These are phyloP conservation scores for Eugnorisma glareosa DNA, from an alignment of 2,888 invertebrate species.

Conservation along the genomic window DNA sequence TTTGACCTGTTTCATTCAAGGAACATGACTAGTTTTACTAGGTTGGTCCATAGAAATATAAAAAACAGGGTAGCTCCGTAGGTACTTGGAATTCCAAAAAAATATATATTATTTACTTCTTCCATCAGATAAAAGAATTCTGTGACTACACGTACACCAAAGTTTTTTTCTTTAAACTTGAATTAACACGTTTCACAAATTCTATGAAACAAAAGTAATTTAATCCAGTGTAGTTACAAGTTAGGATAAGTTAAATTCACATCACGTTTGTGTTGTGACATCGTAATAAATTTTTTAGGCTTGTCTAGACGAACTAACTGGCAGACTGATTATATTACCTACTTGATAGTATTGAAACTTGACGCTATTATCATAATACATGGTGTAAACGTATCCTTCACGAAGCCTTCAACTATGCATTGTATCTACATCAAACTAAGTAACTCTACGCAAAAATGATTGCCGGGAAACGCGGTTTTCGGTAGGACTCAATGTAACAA, in stretches of 20 bases:
- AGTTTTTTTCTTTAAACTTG: slow-evolving; percentile 10
- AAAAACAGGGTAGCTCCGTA: too few relatives aligned
- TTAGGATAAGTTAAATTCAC: slow-evolving; percentile 36
- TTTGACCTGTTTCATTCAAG: not conserved
- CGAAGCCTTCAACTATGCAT: not conserved
- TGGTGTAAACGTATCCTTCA: not conserved
- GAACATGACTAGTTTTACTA: not conserved
- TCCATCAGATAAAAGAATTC: not conserved
- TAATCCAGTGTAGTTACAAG: slow-evolving; percentile 7
- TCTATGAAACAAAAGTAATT: slow-evolving; percentile 35
- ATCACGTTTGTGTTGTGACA: slow-evolving; percentile 40
- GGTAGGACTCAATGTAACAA: not conserved
- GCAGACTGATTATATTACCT: slow-evolving; percentile 18
- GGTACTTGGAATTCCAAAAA: not conserved
- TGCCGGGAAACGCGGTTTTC: not conserved
- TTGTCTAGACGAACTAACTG: slow-evolving; percentile 30
- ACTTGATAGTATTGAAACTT: slow-evolving; percentile 11
- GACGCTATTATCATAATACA: not conserved
- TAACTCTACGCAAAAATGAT: not conserved
- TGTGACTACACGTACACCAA: not conserved
- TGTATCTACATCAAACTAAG: not conserved
- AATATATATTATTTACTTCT: not conserved
- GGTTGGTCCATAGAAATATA: too few relatives aligned
- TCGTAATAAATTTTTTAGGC: slow-evolving; percentile 19
- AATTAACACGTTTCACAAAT: not conserved